Evolutionary conservation across 2,888 invertebrate species (phyloP), one percentile per base, ranked within the genome.

Genomic region (Podotricha telesiphe): DNA sequence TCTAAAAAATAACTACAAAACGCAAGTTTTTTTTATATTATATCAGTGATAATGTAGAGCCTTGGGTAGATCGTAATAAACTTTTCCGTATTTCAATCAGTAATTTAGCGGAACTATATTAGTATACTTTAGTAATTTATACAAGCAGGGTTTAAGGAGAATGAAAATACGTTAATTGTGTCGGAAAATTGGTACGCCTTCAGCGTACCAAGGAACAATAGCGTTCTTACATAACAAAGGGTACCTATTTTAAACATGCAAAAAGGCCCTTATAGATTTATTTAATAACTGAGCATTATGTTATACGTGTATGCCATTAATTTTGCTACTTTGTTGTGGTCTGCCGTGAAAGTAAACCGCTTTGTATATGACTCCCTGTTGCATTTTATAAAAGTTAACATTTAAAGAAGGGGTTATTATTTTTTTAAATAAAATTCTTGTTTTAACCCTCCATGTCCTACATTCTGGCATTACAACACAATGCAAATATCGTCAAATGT

Each of bases 101-200:
- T 13, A 28, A 15, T 37, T 62, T 48, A 19, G 19, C 17, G 62
- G 13, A 62, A 37, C 19, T 48, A 34, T 50, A 62, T 45, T 22
- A 62, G 56, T 68, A 58, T 37, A 56, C n/a, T 61, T 62, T 17
- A 62, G 37, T 53, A 47, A 37, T 67, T 67, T 59, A 59, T 59
- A 22, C 22, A 45, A 45, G 59, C 17, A 28, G 40, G 22, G 59
- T 19, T 56, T 67, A 51, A 67, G 50, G 22, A 59, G 28, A 48
- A 61, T 63, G 64, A 59, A 68, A 68, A 42, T 58, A 64, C 65
- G 42, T 61, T 69, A 65, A 65, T 69, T 69, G 59, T 69, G 59
- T 17, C 59, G 40, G 65, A 59, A 69, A 69, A 69, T 65, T 69
- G 53, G 61, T 58, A 65, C 59, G 56, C 65, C 47, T 55, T 69